These are phyloP conservation scores for Neolamprologus hecqui DNA, from an alignment of 2,113 vertebrate species.

Conservation along the genomic window DNA sequence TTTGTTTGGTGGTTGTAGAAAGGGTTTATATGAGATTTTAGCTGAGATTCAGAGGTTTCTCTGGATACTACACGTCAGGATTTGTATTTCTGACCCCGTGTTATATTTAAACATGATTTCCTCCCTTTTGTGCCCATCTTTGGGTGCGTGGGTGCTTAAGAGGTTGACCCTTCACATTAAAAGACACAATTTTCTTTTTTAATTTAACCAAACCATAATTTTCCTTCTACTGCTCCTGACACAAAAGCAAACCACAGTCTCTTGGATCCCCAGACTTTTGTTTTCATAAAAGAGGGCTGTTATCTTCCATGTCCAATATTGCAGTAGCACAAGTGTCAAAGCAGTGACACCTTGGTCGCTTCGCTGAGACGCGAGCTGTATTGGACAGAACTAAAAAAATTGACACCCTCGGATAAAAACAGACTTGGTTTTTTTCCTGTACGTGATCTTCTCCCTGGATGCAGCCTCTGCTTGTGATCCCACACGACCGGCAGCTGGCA, in stretches of 20 bases:
- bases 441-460: not conserved
- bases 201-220: not conserved
- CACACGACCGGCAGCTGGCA: not conserved
- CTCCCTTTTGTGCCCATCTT: not conserved
- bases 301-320: not conserved
- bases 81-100: not conserved
- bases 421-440: rapidly evolving
- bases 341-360: not conserved
- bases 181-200: not conserved
- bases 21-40: not conserved
- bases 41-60: not conserved
- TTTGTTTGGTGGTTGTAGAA: not conserved
- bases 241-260: not conserved
- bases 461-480: not conserved
- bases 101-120: not conserved
- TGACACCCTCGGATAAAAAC: not conserved
- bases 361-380: not conserved
- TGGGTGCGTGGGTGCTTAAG: not conserved
- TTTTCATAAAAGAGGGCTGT: not conserved
- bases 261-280: not conserved
- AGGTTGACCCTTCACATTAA: not conserved
- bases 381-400: not conserved
- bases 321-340: not conserved
- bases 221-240: not conserved
- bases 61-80: not conserved